Conservation (phyloP, 2,113 vertebrate genomes). For the Piaya cayana region DNA sequence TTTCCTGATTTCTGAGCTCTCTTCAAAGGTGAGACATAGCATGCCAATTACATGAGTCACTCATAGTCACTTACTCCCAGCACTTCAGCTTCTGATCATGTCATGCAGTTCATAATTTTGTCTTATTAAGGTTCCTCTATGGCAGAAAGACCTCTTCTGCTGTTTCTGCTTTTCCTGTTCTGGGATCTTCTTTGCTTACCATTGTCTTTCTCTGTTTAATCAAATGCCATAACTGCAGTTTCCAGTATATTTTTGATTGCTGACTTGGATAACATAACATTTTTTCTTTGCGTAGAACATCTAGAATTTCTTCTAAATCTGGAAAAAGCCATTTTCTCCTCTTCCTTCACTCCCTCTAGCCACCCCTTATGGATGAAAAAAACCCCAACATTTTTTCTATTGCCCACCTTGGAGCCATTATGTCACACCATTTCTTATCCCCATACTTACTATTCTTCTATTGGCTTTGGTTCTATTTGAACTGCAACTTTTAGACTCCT, state of each 20-base stretch:
- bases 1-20: background rate
- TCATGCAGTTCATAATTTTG: background rate
- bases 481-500: background rate
- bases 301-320: background rate
- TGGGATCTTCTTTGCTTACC: background rate
- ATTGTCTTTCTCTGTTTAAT: background rate
- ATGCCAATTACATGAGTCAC: rapidly evolving
- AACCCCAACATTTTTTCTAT: rapidly evolving
- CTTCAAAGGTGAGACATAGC: background rate
- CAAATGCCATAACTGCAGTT: background rate
- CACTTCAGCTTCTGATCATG: background rate
- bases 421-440: background rate
- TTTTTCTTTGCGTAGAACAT: background rate
- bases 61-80: background rate
- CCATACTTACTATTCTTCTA: background rate
- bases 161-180: background rate
- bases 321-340: background rate
- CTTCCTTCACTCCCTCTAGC: background rate
- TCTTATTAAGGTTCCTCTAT: background rate
- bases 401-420: background rate
- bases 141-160: background rate
- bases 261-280: background rate
- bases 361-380: rapidly evolving
- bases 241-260: background rate
- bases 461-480: background rate